Evolutionary conservation across 2,888 invertebrate species (phyloP), one percentile per base, ranked within the genome.

Genomic region (Monopis laevigella): DNA sequence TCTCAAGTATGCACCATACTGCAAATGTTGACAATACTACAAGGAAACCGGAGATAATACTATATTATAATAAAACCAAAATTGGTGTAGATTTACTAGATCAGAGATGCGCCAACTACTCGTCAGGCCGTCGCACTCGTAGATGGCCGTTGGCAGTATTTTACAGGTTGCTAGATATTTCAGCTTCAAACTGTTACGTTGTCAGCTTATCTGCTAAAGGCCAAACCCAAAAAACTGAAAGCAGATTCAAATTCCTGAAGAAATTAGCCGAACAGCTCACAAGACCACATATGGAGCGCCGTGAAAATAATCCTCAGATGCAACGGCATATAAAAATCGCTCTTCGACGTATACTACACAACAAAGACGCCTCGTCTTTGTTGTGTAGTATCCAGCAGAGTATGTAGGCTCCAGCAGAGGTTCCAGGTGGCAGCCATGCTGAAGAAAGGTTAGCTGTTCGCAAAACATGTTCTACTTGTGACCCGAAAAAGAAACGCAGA

Each of bases 1-100:
- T 42, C 8, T 49, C 47, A 30, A 43, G 45, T 29, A 47, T 49
- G 49, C 46, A 46, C 32, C 49, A 48, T 34, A 30, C 24, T 8
- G 14, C 28, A 13, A 32, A 10, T n/a, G 14, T 45, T 5, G 29
- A 41, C 14, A 18, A 41, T 28, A n/a, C 7, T 39, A 35, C 36
- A 8, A 43, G 43, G 21, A 46, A 43, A 32, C 41, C 42, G 24
- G 42, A 40, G 35, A 41, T 41, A 12, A 46, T 46, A 17, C 6
- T 40, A 27, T 45, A 40, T 24, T 44, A 44, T 19, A 46, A 45
- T 24, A 7, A n/a, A 13, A 42, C 44, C 0, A 41, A 44, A 42
- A 17, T 38, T n/a, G 44, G 44, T 11, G 42, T 44, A 12, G 40
- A 42, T 36, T 14, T 38, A 12, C 21, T 38, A 5, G 42, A 44